Evolutionary conservation across 2,113 vertebrate species (phyloP), one percentile per base, ranked within the genome.

Genomic region (Festucalex cinctus): DNA sequence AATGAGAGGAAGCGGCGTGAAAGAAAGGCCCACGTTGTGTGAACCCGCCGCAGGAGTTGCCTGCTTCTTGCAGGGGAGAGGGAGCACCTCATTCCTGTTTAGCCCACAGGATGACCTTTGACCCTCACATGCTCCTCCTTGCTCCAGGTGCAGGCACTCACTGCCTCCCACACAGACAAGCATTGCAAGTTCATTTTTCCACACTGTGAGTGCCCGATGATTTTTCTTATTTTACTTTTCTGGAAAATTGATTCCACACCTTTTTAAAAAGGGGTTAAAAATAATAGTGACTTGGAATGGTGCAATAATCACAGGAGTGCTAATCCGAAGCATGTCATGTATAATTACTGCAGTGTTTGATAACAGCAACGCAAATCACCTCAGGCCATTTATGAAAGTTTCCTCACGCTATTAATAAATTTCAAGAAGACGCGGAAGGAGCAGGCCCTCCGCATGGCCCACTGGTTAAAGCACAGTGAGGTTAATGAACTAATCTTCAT

Each of bases 111-210:
- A 85, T 91, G 92, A 93, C 92, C 93, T 89, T 83, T 94, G 93
- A 89, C 90, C 92, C 81, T 75, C 0, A 44, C 61, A 79, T 88
- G 86, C 84, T 90, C 88, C 90, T 90, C 89, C 86, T 85, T 88
- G 76, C 88, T 91, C 94, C 94, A 97, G 94, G 94, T 94, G 94
- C 94, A 93, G 83, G 84, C 86, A 83, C 87, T 92, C 85, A 84
- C 78, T 77, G 74, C 65, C 76, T 53, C 70, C 49, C 83, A 69
- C 73, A 71, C 71, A 75, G 57, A 70, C 72, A 68, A 46, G 65
- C 8, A 51, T 10, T 51, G 57, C 70, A 57, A 75, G 70, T 77
- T 57, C 53, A 83, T 86, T 85, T 82, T 81, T 85, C 81, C 4
- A 80, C 83, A 80, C 70, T 74, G 65, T 56, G 44, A 62, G 66